Evolutionary conservation across 2,888 invertebrate genomes (phyloP).

Genomic region (Leuctra nigra): DNA sequence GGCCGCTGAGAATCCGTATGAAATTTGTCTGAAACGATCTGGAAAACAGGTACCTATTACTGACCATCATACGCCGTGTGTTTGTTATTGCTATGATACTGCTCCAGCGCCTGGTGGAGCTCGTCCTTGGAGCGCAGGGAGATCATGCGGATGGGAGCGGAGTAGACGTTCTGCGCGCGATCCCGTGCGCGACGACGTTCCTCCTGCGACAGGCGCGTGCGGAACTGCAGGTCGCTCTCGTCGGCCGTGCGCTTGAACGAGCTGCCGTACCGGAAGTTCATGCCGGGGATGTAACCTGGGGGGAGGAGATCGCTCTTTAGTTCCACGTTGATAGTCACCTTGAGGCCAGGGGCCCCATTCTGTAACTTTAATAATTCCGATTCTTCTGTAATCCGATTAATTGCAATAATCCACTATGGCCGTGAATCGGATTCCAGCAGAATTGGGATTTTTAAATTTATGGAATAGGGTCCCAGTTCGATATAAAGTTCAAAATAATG

Average conservation of each 20-base stretch:
- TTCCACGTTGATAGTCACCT: too few relatives aligned
- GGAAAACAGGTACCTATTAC: too few relatives aligned
- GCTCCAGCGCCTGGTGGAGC: slow-evolving; percentile 45
- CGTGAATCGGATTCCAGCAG: too few relatives aligned
- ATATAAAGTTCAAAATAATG: too few relatives aligned
- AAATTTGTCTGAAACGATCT: too few relatives aligned
- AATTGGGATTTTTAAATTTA: too few relatives aligned
- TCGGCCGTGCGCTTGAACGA: slow-evolving; percentile 52
- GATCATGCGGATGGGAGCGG: slow-evolving; percentile 49
- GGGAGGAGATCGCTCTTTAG: not conserved
- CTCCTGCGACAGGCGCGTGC: slow-evolving; percentile 35
- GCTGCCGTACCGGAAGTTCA: slow-evolving; percentile 57
- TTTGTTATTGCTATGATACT: slow-evolving; percentile 48
- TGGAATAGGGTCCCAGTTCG: too few relatives aligned
- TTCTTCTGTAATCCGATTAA: too few relatives aligned
- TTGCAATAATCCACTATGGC: too few relatives aligned
- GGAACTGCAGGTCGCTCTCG: slow-evolving; percentile 53
- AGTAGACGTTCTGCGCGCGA: slow-evolving; percentile 46
- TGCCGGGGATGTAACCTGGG: slow-evolving; percentile 58
- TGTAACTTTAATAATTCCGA: too few relatives aligned
- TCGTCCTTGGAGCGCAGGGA: slow-evolving; percentile 50
- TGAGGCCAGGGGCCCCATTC: too few relatives aligned
- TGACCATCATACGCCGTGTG: slow-evolving; percentile 39
- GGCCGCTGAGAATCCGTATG: too few relatives aligned
- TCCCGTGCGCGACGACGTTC: slow-evolving; percentile 29